Evolutionary conservation across 1,140 invertebrate genomes (phyloP), one percentile per base, ranked within the genome.

Genomic region (Drosophila simulans): DNA sequence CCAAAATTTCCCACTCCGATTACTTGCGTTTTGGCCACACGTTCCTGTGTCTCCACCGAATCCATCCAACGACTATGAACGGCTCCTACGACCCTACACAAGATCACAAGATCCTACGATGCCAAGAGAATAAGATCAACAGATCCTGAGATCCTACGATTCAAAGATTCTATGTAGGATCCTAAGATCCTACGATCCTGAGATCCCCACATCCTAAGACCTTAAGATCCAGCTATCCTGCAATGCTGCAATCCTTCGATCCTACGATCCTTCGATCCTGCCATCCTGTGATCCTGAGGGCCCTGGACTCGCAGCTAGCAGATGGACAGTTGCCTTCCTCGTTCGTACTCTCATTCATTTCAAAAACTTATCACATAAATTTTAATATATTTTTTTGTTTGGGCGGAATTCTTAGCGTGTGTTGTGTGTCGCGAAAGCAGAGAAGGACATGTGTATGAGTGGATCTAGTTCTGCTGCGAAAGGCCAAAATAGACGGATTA

Each of bases 321-420:
- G 17, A 49, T 49, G 48, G 27, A 11, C 22, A 15, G 37, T 52
- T 48, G 48, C 63, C 64, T 34, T 40, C 39, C 10, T 35, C 63
- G 35, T 49, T 43, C 64, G 64, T 35, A 22, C 27, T 59, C 31
- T 65, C 55, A 25, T 42, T 77, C 31, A 52, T 62, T 54, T 77
- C 40, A 73, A 80, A 90, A 91, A 91, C 89, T 80, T 91, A 91
- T 91, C 89, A 91, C 89, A 91, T 91, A 91, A 91, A 90, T 91
- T 76, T 85, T 81, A 86, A 85, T 82, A 59, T 80, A 75, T 58
- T 51, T 82, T 82, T 46, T 77, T 20, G 13, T 78, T 91, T 91
- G 89, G 89, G 89, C 89, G 89, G 89, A 91, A 85, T 91, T 91
- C 76, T 91, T 89, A 89, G 84, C 84, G 83, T 82, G 84, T 88